Evolutionary conservation across 2,797 vertebrate species (phyloP), one percentile per base, ranked within the genome.

Genomic region (Anas georgica): DNA sequence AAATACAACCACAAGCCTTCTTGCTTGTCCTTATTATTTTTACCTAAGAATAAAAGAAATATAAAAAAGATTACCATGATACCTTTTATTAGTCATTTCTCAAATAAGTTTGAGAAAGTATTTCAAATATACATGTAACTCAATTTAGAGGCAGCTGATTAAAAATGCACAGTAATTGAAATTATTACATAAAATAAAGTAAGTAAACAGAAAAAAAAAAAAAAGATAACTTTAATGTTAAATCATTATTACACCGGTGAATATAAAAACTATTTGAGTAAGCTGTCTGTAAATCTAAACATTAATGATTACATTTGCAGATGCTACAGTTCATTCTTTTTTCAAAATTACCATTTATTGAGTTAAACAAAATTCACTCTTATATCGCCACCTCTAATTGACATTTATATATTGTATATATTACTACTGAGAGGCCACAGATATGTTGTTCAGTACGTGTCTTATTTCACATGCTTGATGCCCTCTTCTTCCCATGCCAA

Each of bases 81-180:
- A 48, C 45, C 63, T 93, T 96, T 92, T 95, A 73, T 76, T 80
- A 88, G 60, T 55, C 17, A 88, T 89, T 68, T 94, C 80, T 85
- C 62, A 60, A 54, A 25, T 69, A 59, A 60, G 56, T 26, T 77
- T 87, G 90, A 95, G 93, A 87, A 90, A 93, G 59, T 97, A 92
- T 86, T 93, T 80, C 82, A 93, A 59, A 73, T 83, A 89, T 78
- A 43, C 43, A 43, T 43, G 43, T 43, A 86, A 9, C 55, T 73
- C 68, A 89, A 83, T 93, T 96, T 92, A 96, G 69, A 93, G 96
- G 95, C 17, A 95, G 31, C 29, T 62, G 54, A 93, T 94, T 85
- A 91, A 95, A 92, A 93, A 55, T 79, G 56, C 37, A 91, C 50
- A 80, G 10, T 74, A 64, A 45, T 55, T 82, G 83, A 95, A 91